Evolutionary conservation across 2,113 vertebrate species (phyloP), one percentile per base, ranked within the genome.

Genomic region (Scolopax mira): DNA sequence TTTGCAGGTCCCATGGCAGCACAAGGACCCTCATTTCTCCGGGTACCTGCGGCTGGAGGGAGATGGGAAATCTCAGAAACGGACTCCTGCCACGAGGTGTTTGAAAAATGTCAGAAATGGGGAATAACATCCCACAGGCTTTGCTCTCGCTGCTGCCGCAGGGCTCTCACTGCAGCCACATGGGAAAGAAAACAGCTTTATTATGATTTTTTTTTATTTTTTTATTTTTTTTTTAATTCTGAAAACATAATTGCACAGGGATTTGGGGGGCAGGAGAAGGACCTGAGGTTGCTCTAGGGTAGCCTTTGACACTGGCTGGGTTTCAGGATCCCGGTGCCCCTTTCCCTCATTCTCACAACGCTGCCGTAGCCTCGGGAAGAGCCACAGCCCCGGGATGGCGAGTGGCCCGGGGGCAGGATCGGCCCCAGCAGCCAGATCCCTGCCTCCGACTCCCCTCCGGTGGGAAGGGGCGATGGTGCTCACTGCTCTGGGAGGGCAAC

Each of bases 251-350:
- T 64, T 79, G 48, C 3, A 0, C 27, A 66, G 84, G 77, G 93
- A 74, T 39, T 65, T 51, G 77, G 30, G 39, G 84, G 52, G 42
- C 77, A 87, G 86, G 58, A 78, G 80, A 19, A 44, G 79, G 87
- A 91, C 51, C 80, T 22, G 91, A 23, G 44, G 1, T 61, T 69
- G 94, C 93, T 83, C n/a, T 35, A 25, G 85, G 0, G 4, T 51
- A 71, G 80, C 93, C 84, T 95, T 72, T 55, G 87, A 5, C 87
- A 5, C 87, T 95, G 95, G 87, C 92, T 72, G 93, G 3, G 10
- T 91, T 95, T 75, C 93, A 93, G 85, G 31, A 67, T 42, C 81
- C 11, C 10, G 0, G 1, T 95, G 96, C 62, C 92, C 90, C 95
- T 95, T 93, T 89, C 88, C 93, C 92, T 79, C 22, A 16, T 95